A percentile compares a stretch with the other conserved stretches of the same genome.
Evolutionary conservation across 2,113 vertebrate species (phyloP).

Genomic region (Crotalus tigris): DNA sequence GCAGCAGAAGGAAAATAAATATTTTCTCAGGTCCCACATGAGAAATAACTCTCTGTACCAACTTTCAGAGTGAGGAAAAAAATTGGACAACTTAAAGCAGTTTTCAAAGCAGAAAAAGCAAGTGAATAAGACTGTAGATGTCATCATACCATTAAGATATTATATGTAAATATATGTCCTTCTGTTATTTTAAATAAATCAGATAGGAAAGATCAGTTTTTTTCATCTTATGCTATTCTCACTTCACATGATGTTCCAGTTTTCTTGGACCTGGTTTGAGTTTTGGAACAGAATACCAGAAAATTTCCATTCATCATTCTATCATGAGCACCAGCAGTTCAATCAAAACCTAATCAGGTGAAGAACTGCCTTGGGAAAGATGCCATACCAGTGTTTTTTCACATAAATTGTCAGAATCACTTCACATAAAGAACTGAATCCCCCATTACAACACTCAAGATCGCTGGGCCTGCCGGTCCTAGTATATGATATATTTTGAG

Average conservation of each 20-base stretch:
- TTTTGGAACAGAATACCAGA: background rate
- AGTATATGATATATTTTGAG: background rate
- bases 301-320: background rate
- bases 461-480: background rate
- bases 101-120: slow-evolving; percentile 18
- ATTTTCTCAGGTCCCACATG: background rate
- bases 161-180: background rate
- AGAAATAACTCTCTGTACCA: background rate
- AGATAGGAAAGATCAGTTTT: background rate
- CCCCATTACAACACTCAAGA: background rate
- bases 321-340: background rate
- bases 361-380: background rate
- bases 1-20: background rate
- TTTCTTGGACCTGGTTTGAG: too few species aligned
- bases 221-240: background rate
- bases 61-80: background rate
- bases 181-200: background rate
- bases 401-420: background rate
- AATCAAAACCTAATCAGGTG: background rate
- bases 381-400: background rate
- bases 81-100: background rate
- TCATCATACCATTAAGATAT: background rate
- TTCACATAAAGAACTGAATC: background rate
- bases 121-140: background rate
- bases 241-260: background rate